Base-by-base conservation (phyloP, 2,888 invertebrate species). In the Criorhina ranunculi region DNA sequence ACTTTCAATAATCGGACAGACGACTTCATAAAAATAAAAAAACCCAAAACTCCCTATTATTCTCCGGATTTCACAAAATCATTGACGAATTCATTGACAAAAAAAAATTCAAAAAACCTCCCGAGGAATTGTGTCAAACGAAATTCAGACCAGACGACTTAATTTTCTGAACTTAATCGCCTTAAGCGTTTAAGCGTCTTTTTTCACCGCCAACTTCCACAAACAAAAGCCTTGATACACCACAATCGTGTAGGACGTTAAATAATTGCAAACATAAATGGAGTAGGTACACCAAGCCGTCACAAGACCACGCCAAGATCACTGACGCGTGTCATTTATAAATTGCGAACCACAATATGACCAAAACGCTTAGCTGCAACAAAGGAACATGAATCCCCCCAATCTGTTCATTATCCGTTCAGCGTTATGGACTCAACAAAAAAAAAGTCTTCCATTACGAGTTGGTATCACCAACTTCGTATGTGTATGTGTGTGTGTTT, bases 151-250 rank as follows among this genome's bases (percentile, higher is more conserved):
- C 55, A 33, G 33, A 1, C 31, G 19, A 33, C 57, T 51, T 31
- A 17, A 76, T 76, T 67, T 59, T 12, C 17, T 76, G 76, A 60
- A 76, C 76, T 60, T 76, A 76, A 76, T 76, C 59, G 51, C 59
- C 29, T 51, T 51, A 51, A 40, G 59, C 51, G 59, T 66, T 67
- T 51, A 67, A 67, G 51, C 40, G 51, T 42, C 76, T 60, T 76
- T 67, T 35, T 51, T 19, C 7, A 24, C 24, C 24, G 24, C 35
- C 2, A n/a, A 3, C 42, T 8, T 12, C 24, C 11, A 6, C 46
- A 5, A 2, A n/a, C 44, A 31, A 9, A 29, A 31, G 24, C 37
- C 44, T 17, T 44, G n/a, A 33, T 8, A 67, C n/a, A 66, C 29
- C 37, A 66, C 11, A 44, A 42, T 19, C 4, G 7, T 9, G 4